These are phyloP conservation scores for Phaetusa simplex DNA, from an alignment of 2,113 vertebrate species.

Conservation along the genomic window DNA sequence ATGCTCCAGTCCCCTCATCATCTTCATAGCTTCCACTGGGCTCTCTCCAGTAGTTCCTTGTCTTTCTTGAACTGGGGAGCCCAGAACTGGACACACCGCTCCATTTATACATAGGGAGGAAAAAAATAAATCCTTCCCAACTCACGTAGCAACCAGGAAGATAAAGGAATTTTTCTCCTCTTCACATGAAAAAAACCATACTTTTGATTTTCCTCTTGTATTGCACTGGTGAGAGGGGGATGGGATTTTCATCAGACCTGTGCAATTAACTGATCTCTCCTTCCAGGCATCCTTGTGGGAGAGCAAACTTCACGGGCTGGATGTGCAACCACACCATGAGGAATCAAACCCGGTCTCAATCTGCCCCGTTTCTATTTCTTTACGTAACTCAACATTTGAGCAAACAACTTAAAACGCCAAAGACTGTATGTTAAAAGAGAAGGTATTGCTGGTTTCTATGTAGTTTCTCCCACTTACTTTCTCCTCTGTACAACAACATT, in stretches of 20 bases:
- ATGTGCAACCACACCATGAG: accelerated
- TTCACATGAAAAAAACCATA: background rate
- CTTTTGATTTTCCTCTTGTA: background rate
- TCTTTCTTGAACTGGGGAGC: no score
- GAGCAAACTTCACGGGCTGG: background rate
- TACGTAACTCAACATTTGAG: accelerated
- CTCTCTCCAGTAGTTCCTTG: no score
- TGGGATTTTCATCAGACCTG: background rate
- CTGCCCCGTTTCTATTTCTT: background rate
- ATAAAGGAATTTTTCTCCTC: background rate
- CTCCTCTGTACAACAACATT: background rate
- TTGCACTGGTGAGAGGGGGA: background rate
- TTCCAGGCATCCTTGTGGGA: background rate
- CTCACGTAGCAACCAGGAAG: background rate
- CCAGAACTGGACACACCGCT: no score
- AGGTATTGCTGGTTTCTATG: background rate
- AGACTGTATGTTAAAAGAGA: background rate
- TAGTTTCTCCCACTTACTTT: background rate
- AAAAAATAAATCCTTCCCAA: background rate
- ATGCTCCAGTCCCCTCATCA: no score
- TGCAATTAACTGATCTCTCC: background rate
- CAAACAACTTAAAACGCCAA: background rate
- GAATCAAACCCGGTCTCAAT: background rate
- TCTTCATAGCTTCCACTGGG: no score
- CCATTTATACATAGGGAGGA: background rate